Evolutionary conservation across 2,797 vertebrate species (phyloP).

Genomic region (Eleutherodactylus coqui): DNA sequence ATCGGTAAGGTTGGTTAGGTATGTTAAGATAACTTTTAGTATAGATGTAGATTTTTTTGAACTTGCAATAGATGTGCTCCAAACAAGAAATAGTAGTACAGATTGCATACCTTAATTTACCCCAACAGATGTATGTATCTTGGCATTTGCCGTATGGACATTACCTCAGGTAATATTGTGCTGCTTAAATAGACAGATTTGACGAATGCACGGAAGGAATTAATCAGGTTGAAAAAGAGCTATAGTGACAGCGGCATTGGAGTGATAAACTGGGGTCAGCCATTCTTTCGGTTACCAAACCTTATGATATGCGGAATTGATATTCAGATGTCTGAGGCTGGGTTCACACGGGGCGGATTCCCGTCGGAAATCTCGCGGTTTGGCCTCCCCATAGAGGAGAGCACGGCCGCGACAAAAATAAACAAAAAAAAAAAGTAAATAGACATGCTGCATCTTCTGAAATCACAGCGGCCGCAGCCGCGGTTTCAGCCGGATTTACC

Average conservation of each 20-base stretch:
- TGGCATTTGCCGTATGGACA: neutral
- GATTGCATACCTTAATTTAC: constrained; percentile 37
- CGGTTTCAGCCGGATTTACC: no score
- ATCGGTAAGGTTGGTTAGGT: neutral
- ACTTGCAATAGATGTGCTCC: no score
- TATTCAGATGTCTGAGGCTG: neutral
- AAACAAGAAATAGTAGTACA: neutral
- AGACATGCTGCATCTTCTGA: no score
- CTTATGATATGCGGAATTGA: neutral
- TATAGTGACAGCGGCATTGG: constrained; percentile 8
- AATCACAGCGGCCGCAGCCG: no score
- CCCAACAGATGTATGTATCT: constrained; percentile 25
- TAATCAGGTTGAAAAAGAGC: constrained; percentile 9
- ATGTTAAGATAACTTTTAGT: neutral
- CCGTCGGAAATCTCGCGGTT: no score
- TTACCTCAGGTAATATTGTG: neutral
- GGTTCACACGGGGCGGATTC: no score
- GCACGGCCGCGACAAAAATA: no score
- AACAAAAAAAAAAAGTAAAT: no score
- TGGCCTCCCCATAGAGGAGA: no score
- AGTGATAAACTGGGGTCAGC: neutral
- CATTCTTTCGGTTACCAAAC: neutral
- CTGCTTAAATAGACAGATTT: constrained; percentile 28
- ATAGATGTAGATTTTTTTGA: no score
- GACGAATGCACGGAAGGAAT: neutral